These are phyloP conservation scores for Martes martes DNA, from an alignment of 2,113 vertebrate genomes.

Conservation along the genomic window DNA sequence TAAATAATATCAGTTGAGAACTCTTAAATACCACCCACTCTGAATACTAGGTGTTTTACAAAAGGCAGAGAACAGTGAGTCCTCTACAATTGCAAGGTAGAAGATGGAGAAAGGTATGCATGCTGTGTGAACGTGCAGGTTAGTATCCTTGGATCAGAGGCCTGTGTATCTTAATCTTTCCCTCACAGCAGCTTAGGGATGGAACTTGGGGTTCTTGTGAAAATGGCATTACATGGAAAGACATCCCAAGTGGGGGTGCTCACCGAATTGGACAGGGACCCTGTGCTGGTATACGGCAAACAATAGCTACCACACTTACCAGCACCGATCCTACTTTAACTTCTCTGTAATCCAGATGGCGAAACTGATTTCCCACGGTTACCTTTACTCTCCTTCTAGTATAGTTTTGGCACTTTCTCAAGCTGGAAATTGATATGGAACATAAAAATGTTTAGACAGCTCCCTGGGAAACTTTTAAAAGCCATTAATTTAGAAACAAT, in stretches of 20 bases:
- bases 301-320: neutral
- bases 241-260: neutral
- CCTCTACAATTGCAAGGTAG: neutral
- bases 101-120: neutral
- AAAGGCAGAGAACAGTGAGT: neutral
- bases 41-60: neutral
- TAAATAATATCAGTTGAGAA: neutral
- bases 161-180: neutral
- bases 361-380: conserved; percentile 38
- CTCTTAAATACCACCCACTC: neutral
- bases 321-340: conserved; percentile 42
- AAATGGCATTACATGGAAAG: neutral
- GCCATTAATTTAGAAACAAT: conserved; percentile 69
- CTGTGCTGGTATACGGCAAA: neutral
- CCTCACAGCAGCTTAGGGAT: neutral
- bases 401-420: conserved; percentile 47
- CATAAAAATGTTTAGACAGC: conserved; percentile 64
- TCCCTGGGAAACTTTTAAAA: conserved; percentile 73
- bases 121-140: neutral
- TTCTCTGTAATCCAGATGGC: conserved; percentile 26
- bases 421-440: conserved; percentile 47
- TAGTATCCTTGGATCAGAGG: neutral
- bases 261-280: neutral
- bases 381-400: conserved; percentile 51
- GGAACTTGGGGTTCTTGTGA: neutral